phyloP scores from a whole-genome alignment of 2,888 invertebrate genomes.

The Microctonus aethiopoides region DNA sequence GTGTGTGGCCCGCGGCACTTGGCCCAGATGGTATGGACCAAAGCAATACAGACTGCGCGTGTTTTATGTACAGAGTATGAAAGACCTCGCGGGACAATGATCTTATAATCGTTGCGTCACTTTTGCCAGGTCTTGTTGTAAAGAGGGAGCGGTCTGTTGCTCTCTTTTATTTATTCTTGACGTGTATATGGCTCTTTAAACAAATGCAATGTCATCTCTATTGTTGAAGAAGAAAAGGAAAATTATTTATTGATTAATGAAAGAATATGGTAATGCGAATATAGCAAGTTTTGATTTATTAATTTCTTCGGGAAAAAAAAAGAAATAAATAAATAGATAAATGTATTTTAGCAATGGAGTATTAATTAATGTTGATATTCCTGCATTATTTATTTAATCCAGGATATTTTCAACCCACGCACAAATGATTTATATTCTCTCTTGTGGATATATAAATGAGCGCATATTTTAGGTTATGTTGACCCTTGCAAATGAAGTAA shows the following conservation, averaged over 20 bases:
- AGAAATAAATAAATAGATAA: neutral
- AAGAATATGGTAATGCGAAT: too few species aligned
- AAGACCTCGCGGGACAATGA: conserved; percentile 28
- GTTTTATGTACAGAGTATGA: neutral
- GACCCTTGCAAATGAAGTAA: too few species aligned
- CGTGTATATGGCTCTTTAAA: neutral
- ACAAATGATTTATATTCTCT: too few species aligned
- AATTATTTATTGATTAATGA: too few species aligned
- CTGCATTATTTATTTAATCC: too few species aligned
- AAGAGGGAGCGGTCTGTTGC: conserved; percentile 22
- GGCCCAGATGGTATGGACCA: conserved; percentile 18
- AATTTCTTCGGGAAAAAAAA: too few species aligned
- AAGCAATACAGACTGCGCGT: neutral
- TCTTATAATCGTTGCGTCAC: conserved; percentile 10
- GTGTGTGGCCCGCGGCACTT: conserved; percentile 14
- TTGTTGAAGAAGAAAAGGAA: neutral
- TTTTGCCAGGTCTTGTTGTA: neutral
- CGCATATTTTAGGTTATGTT: too few species aligned
- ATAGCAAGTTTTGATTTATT: too few species aligned
- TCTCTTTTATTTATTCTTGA: conserved; percentile 14
- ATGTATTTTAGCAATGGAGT: neutral
- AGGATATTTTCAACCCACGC: too few species aligned
- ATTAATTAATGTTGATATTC: neutral
- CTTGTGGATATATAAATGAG: too few species aligned
- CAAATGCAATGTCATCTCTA: conserved; percentile 4